A percentile compares a stretch with the other conserved stretches of the same genome.
phyloP scores from a whole-genome alignment of 2,113 vertebrate genomes.

The Gallinago paraguaiae region DNA sequence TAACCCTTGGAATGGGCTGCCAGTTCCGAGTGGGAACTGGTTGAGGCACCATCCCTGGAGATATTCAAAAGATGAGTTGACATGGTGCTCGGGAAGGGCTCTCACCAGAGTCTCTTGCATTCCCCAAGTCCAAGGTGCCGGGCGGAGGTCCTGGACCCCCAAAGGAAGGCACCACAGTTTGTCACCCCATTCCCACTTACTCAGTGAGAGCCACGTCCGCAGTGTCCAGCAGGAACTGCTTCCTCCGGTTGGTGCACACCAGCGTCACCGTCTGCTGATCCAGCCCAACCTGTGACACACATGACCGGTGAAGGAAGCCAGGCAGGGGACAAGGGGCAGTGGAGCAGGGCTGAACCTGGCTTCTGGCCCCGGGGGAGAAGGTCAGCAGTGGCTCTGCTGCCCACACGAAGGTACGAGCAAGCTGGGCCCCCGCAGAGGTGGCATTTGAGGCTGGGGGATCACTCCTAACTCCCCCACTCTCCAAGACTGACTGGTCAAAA shows the following conservation, averaged over 20 bases:
- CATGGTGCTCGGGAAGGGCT: not conserved
- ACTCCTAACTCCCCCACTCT: not conserved
- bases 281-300: conserved; percentile 86
- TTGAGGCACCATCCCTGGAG: too few species aligned
- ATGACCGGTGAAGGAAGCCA: not conserved
- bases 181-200: conserved; percentile 68
- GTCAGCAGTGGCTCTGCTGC: not conserved
- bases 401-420: accelerated
- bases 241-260: conserved; percentile 92
- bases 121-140: not conserved
- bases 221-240: conserved; percentile 93
- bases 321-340: not conserved
- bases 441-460: not conserved
- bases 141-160: accelerated
- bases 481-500: not conserved
- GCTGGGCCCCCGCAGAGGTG: not conserved
- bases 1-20: too few species aligned
- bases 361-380: not conserved
- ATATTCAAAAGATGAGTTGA: too few species aligned
- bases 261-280: conserved; percentile 91
- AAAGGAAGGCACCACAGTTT: accelerated
- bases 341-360: not conserved
- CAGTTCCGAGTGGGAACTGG: too few species aligned
- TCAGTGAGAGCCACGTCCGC: conserved; percentile 86
- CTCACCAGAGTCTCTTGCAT: not conserved